phyloP scores from a whole-genome alignment of 1,140 invertebrate genomes.

The Patella vulgata region DNA sequence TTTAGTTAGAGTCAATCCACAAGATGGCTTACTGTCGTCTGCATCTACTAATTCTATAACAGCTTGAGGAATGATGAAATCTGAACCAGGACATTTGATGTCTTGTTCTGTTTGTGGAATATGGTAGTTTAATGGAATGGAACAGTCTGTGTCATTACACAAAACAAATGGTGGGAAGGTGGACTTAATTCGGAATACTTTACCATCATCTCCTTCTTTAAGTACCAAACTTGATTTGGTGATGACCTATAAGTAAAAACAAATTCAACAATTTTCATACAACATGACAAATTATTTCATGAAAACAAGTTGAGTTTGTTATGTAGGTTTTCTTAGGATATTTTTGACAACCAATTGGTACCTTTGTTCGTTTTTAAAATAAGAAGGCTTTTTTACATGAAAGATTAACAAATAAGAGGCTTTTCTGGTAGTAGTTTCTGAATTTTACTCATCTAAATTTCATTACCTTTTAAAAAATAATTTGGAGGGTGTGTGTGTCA shows the following conservation, averaged over 20 bases:
- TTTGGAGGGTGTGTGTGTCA: no score
- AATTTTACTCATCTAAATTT: no score
- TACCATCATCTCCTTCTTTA: slow-evolving; percentile 28
- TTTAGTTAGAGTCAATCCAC: slow-evolving; percentile 31
- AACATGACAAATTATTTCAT: no score
- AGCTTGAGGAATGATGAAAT: slow-evolving; percentile 20
- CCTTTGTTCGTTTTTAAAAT: no score
- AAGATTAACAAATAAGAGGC: no score
- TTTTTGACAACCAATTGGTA: no score
- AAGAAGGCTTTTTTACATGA: no score
- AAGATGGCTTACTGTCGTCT: slow-evolving; percentile 11
- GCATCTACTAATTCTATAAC: slow-evolving; percentile 9
- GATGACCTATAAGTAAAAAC: slow-evolving; percentile 22
- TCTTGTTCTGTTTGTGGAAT: neutral
- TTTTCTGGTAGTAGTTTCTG: no score
- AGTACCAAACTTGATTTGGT: slow-evolving; percentile 17
- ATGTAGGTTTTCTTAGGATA: slow-evolving; percentile 21
- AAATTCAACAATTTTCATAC: neutral
- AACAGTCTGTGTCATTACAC: slow-evolving; percentile 23
- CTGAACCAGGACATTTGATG: slow-evolving; percentile 11
- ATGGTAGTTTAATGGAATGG: slow-evolving; percentile 10
- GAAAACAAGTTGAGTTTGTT: no score
- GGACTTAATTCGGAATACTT: slow-evolving; percentile 19
- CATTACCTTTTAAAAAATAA: no score
- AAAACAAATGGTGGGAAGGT: slow-evolving; percentile 35